Evolutionary conservation across 2,113 vertebrate genomes (phyloP), one percentile per base, ranked within the genome.

Genomic region (Callorhinus ursinus): DNA sequence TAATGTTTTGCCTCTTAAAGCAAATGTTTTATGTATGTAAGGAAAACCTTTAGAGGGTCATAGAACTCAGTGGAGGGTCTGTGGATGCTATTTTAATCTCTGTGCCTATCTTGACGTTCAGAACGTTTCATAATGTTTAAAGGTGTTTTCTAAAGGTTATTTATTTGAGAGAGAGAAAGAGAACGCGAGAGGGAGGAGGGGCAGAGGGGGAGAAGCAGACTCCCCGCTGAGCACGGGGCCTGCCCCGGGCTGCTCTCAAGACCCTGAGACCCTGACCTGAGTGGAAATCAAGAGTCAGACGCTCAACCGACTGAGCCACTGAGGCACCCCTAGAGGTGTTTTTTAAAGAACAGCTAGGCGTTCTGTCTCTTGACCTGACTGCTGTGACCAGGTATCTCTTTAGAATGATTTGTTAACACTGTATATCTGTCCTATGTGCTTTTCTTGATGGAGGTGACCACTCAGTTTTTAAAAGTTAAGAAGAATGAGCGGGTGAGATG

Each of bases 71-170:
- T 4, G 16, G 42, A 46, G 11, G 31, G 14, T 15, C 84, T 89
- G 7, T 15, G 36, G 63, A 8, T 88, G 67, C 71, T 93, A 22
- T 90, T 95, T 97, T 92, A 71, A 57, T 53, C 46, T 71, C 87
- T 83, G 24, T 28, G 46, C 46, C 76, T 89, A 10, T 65, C 84
- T 82, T 33, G 55, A 31, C 9, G 39, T 81, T 82, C 49, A 31
- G 74, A 93, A 88, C 1, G 1, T 42, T 21, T 88, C 5, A 1
- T 53, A 31, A 53, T 77, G 84, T 89, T 84, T 49, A 16, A 14
- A 93, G 46, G 67, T 39, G 39, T 18, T 87, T 93, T 95, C 93
- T 72, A 79, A 93, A 96, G 67, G 92, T 36, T 69, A 59, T 57
- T 57, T 57, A 18, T 36, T 36, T 69, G 67, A 69, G 67, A 69